phyloP scores from a whole-genome alignment of 2,888 invertebrate species.

The Julus scandinavius region DNA sequence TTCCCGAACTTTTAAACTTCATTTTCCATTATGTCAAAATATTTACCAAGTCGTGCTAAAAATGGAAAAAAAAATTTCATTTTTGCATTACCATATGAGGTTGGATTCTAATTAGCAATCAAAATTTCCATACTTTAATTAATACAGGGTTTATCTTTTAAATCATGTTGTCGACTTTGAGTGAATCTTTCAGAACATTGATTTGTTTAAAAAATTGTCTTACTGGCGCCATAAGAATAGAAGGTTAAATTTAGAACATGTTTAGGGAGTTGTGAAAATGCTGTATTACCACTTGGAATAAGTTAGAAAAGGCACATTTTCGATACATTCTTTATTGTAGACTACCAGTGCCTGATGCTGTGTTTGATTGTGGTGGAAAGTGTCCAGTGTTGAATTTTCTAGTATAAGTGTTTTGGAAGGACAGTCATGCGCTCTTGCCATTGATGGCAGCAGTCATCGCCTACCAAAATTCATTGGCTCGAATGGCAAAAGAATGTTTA shows the following conservation, averaged over 20 bases:
- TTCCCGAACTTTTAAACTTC: not conserved
- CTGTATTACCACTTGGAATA: not conserved
- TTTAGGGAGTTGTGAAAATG: not conserved
- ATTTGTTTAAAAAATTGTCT: not conserved
- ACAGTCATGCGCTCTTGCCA: not conserved
- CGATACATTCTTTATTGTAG: not conserved
- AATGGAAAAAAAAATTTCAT: no score
- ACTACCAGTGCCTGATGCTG: conserved; percentile 18
- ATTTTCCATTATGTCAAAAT: not conserved
- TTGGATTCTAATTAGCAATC: no score
- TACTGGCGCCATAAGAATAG: no score
- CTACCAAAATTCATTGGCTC: not conserved
- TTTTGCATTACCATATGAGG: no score
- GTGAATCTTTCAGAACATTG: not conserved
- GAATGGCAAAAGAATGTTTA: not conserved
- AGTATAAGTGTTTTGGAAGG: not conserved
- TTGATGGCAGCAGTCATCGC: not conserved
- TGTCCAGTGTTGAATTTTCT: not conserved
- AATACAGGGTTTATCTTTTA: not conserved
- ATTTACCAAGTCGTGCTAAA: no score
- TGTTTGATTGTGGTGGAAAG: conserved; percentile 1
- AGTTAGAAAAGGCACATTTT: conserved; percentile 18
- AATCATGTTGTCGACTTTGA: not conserved
- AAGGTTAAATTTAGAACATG: not conserved
- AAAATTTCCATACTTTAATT: not conserved